Evolutionary conservation across 2,113 vertebrate genomes (phyloP).

Genomic region (Dicentrarchus labrax): DNA sequence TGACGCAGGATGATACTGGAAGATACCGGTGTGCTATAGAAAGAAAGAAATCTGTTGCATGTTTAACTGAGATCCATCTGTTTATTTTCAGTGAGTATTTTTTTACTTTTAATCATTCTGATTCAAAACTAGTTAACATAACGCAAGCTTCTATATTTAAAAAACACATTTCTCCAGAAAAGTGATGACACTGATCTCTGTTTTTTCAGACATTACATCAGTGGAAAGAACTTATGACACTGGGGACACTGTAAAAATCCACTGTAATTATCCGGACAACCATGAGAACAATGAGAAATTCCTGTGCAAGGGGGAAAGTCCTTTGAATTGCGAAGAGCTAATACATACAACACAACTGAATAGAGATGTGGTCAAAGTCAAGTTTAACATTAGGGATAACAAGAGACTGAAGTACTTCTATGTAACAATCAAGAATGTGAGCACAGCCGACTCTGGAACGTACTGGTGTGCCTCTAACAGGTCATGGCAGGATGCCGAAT

Average conservation of each 20-base stretch:
- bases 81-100: slow-evolving; percentile 38
- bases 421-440: slow-evolving; percentile 39
- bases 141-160: neutral
- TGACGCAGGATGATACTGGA: no score
- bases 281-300: neutral
- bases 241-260: neutral
- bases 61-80: slow-evolving; percentile 29
- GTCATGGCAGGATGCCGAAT: neutral
- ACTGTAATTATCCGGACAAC: neutral
- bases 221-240: fast-evolving
- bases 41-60: no score
- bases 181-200: neutral
- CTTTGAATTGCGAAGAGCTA: slow-evolving; percentile 12
- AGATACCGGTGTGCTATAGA: no score
- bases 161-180: neutral
- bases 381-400: slow-evolving; percentile 46
- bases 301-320: slow-evolving; percentile 51
- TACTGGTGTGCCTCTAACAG: slow-evolving; percentile 64
- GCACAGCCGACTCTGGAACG: slow-evolving; percentile 56
- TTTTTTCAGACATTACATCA: slow-evolving; percentile 32
- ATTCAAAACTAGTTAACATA: neutral
- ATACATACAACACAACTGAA: neutral
- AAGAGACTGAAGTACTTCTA: slow-evolving; percentile 21
- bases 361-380: neutral
- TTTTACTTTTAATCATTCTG: neutral